phyloP scores from a whole-genome alignment of 1,140 invertebrate genomes.

The Pseudomyrmex gracilis region DNA sequence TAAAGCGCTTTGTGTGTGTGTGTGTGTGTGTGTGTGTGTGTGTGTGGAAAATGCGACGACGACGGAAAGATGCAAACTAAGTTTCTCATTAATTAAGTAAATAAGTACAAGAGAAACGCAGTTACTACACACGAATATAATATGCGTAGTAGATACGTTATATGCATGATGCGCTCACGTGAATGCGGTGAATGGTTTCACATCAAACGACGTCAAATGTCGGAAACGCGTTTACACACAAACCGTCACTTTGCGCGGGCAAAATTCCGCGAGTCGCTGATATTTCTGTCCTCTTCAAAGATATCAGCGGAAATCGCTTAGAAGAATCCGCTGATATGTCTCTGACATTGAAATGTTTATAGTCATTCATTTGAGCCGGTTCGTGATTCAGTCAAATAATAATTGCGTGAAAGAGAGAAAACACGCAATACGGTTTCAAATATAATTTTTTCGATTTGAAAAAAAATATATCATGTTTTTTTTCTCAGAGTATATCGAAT shows the following conservation, averaged over 20 bases:
- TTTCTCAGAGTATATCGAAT: too few relatives aligned
- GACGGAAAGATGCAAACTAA: not conserved
- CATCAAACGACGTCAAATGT: slow-evolving; percentile 59
- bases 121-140: too few relatives aligned
- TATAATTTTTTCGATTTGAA: too few relatives aligned
- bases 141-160: not conserved
- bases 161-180: slow-evolving; percentile 5
- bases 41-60: not conserved
- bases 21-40: too few relatives aligned
- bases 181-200: slow-evolving; percentile 21
- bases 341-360: not conserved
- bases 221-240: slow-evolving; percentile 58
- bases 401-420: not conserved
- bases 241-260: slow-evolving; percentile 29
- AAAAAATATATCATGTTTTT: too few relatives aligned
- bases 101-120: not conserved
- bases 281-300: slow-evolving; percentile 51
- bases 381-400: not conserved
- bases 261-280: slow-evolving; percentile 4
- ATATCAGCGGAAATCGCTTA: slow-evolving; percentile 12
- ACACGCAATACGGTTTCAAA: not conserved
- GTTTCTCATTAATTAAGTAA: too few relatives aligned
- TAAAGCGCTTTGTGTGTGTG: not conserved
- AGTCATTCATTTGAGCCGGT: not conserved
- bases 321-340: not conserved